Percentiles rank a stretch among this genome's conserved stretches.
phyloP scores from a whole-genome alignment of 2,113 vertebrate genomes.

The Steatornis caripensis region DNA sequence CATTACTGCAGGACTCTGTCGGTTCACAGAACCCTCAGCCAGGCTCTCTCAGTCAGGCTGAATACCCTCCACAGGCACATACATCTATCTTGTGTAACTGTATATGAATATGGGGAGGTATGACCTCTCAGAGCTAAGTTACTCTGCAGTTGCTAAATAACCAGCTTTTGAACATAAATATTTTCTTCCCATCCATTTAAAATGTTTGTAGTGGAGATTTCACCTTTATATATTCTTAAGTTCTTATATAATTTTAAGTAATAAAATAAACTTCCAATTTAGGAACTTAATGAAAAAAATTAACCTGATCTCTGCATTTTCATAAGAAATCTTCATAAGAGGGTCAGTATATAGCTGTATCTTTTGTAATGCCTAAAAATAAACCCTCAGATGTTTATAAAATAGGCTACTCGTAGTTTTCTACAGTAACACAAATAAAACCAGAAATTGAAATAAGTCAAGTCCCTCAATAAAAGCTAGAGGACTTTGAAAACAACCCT shows the following conservation, averaged over 20 bases:
- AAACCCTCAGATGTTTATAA: not conserved
- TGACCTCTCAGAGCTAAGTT: not conserved
- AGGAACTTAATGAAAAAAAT: not conserved
- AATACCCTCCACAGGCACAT: not conserved
- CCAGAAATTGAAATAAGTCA: not conserved
- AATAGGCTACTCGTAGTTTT: not conserved
- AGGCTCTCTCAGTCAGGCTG: not conserved
- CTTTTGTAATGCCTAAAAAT: not conserved
- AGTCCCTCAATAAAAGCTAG: not conserved
- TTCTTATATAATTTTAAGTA: not conserved
- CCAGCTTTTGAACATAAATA: not conserved
- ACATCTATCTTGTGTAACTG: accelerated
- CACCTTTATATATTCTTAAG: not conserved
- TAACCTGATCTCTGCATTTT: not conserved
- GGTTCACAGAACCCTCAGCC: not conserved
- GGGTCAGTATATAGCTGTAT: not conserved
- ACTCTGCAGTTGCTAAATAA: not conserved
- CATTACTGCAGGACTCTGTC: not conserved
- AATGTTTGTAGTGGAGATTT: not conserved
- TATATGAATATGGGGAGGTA: not conserved
- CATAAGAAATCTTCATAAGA: not conserved
- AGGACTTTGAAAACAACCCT: not conserved
- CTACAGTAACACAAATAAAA: not conserved
- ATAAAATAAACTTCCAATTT: not conserved
- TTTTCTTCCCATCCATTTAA: not conserved